Conservation (phyloP, 2,888 invertebrate species). For the Caenorhabditis sp. region DNA sequence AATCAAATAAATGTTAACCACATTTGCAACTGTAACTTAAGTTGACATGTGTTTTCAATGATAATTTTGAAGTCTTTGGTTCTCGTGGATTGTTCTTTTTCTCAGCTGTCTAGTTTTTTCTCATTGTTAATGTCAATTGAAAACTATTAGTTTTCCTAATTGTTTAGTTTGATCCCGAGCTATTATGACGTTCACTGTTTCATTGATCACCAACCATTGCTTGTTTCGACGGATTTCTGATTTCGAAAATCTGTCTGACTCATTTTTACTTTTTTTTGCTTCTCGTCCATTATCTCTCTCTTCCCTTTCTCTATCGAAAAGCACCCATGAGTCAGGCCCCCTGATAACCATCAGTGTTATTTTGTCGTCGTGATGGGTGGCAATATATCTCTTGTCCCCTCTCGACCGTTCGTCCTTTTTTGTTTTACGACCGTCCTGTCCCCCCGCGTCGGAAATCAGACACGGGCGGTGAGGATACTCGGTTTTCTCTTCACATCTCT, state of each 20-base stretch:
- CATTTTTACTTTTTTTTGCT: neutral
- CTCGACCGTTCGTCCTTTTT: constrained; percentile 56
- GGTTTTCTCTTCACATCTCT: neutral
- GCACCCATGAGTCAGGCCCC: constrained; percentile 17
- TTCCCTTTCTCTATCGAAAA: constrained; percentile 8
- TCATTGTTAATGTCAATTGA: no score
- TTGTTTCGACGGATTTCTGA: neutral
- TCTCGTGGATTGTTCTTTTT: no score
- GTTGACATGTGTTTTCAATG: neutral
- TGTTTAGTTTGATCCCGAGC: no score
- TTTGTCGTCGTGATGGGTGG: constrained; percentile 50
- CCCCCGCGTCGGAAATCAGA: constrained; percentile 9
- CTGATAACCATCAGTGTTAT: constrained; percentile 48
- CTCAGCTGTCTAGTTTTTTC: no score
- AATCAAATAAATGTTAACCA: no score
- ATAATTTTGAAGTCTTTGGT: no score
- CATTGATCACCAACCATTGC: neutral
- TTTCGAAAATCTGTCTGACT: constrained; percentile 11
- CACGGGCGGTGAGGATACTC: constrained; percentile 25
- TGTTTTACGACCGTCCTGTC: constrained; percentile 47
- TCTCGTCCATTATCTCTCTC: neutral
- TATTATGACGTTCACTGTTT: no score
- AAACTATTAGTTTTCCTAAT: no score
- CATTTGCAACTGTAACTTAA: no score
- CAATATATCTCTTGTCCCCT: constrained; percentile 19